Percentiles rank a stretch among this genome's conserved stretches.
Conservation (phyloP, 2,113 vertebrate species). For the Cettia cetti region DNA sequence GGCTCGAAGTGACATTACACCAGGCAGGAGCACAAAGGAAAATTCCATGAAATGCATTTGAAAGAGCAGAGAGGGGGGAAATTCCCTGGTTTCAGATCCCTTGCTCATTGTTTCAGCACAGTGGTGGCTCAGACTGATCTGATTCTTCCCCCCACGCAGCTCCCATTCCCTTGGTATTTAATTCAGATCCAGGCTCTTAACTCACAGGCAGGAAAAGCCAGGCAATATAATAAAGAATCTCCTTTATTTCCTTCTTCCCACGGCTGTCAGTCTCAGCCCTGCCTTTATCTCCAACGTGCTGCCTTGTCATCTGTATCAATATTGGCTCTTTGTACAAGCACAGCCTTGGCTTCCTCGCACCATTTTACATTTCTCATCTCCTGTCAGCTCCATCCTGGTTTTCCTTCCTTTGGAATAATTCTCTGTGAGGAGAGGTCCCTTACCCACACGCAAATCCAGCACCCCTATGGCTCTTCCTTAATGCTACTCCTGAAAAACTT, state of each 20-base stretch:
- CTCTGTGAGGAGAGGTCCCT: background rate
- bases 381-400: background rate
- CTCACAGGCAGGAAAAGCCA: background rate
- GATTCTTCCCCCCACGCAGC: background rate
- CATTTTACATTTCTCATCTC: background rate
- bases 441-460: background rate
- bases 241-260: conserved; percentile 40
- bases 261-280: background rate
- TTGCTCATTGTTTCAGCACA: background rate
- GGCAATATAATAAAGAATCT: background rate
- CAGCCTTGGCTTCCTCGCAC: background rate
- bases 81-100: background rate
- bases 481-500: background rate
- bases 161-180: background rate
- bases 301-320: conserved; percentile 9
- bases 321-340: background rate
- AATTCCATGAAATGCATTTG: background rate
- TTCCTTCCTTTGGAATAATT: background rate
- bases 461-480: background rate
- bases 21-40: background rate
- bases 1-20: background rate
- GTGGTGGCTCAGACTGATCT: background rate
- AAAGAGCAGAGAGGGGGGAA: background rate
- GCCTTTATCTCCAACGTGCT: background rate
- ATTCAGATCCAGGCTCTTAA: background rate